phyloP scores from a whole-genome alignment of 1,140 invertebrate species.

The Zaprionus inermis region DNA sequence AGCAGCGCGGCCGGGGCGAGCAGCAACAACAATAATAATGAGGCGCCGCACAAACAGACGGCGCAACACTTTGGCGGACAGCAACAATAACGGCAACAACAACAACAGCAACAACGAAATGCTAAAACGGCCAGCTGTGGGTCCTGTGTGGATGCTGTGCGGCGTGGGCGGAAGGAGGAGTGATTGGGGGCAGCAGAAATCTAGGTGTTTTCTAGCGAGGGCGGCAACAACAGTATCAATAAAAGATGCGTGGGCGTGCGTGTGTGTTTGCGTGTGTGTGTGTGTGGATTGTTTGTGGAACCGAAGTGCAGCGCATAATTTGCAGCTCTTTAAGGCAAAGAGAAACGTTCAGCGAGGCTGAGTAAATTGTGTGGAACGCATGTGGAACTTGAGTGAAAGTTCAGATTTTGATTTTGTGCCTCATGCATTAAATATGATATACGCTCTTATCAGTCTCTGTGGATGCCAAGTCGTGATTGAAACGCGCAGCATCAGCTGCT shows the following conservation, averaged over 20 bases:
- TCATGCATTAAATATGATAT: conserved; percentile 32
- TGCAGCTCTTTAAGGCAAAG: conserved; percentile 12
- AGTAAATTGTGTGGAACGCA: conserved; percentile 15
- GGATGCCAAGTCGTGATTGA: conserved; percentile 54
- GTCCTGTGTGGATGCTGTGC: conserved; percentile 22
- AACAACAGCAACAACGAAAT: not conserved
- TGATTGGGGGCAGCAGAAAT: conserved; percentile 37
- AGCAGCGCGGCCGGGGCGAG: not conserved
- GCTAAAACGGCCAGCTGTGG: not conserved
- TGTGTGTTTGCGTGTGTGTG: not conserved
- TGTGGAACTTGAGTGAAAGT: not conserved
- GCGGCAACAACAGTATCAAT: conserved; percentile 11
- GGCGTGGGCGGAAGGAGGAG: not conserved
- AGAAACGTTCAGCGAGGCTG: conserved; percentile 5
- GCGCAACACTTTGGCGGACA: conserved; percentile 66
- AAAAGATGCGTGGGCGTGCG: not conserved
- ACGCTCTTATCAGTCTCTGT: conserved; percentile 52
- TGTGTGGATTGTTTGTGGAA: conserved; percentile 19
- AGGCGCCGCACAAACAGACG: conserved; percentile 70
- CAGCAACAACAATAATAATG: conserved; percentile 67
- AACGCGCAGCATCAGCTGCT: not conserved
- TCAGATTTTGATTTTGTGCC: not conserved
- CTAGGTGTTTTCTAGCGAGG: conserved; percentile 41
- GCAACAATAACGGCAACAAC: too few relatives aligned
- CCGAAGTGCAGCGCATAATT: conserved; percentile 28